A percentile compares a stretch with the other conserved stretches of the same genome.
Evolutionary conservation across 2,797 vertebrate genomes (phyloP).

Genomic region (Paedocypris micromegethes): DNA sequence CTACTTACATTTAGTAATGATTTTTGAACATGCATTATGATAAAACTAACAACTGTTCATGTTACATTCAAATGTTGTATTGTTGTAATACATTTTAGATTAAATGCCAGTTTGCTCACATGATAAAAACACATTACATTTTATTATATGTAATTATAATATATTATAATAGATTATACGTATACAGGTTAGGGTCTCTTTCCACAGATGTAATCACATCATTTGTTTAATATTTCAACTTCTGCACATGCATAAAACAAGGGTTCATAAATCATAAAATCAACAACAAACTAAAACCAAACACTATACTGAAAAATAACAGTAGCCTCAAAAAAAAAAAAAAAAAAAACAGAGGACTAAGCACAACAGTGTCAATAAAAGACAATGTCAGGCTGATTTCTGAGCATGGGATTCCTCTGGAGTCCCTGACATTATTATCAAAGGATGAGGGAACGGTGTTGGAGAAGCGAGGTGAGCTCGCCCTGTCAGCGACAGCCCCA

Average conservation of each 20-base stretch:
- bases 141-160: no score
- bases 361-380: neutral
- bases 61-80: no score
- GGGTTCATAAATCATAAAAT: constrained; percentile 22
- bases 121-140: no score
- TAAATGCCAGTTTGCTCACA: no score
- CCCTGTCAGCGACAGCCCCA: constrained; percentile 17
- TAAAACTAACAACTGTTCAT: no score
- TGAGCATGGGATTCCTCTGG: constrained; percentile 1
- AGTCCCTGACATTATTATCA: constrained; percentile 4
- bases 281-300: constrained; percentile 18
- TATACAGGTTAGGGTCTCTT: no score
- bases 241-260: constrained; percentile 29
- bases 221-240: constrained; percentile 17
- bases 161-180: no score
- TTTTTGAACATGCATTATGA: no score
- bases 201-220: neutral
- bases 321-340: neutral
- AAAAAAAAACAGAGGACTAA: neutral
- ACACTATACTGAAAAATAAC: neutral
- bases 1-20: no score
- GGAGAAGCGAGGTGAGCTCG: constrained; percentile 14
- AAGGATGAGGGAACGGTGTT: constrained; percentile 15
- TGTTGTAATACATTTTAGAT: no score
- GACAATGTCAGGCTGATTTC: neutral